Conservation (phyloP, 1,140 invertebrate species). For the Zeugodacus cucurbitae region DNA sequence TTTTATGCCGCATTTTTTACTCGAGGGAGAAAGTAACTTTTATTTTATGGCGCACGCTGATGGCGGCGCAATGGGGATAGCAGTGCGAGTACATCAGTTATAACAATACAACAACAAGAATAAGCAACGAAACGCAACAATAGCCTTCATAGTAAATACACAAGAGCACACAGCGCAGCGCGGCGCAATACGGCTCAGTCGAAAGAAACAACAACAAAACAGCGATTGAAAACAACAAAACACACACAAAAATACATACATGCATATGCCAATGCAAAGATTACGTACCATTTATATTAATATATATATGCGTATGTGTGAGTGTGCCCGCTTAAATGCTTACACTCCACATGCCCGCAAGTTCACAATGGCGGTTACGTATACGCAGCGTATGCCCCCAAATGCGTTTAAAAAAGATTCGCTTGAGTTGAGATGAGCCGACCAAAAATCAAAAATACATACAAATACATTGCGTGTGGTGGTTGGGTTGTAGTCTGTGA, state of each 20-base stretch:
- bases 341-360: not conserved
- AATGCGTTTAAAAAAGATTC: not conserved
- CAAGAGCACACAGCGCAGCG: not conserved
- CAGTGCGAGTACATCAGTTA: not conserved
- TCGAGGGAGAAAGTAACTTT: constrained; percentile 62
- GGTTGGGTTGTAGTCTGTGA: not conserved
- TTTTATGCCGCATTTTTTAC: constrained; percentile 49
- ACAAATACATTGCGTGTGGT: not conserved
- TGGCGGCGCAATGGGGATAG: constrained; percentile 50
- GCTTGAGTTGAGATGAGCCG: not conserved
- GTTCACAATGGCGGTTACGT: not conserved
- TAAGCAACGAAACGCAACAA: not conserved
- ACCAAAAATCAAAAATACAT: not conserved
- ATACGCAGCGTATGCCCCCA: constrained; percentile 5
- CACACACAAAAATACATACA: not conserved
- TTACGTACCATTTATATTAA: not conserved
- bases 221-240: constrained; percentile 22
- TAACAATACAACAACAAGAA: not conserved
- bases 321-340: not conserved
- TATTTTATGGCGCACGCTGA: constrained; percentile 64
- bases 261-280: not conserved
- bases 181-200: not conserved
- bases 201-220: not conserved
- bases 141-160: not conserved
- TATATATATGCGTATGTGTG: not conserved